Percentiles rank a stretch among this genome's conserved stretches.
phyloP scores from a whole-genome alignment of 1,140 invertebrate genomes.

The Microvelia longipes region DNA sequence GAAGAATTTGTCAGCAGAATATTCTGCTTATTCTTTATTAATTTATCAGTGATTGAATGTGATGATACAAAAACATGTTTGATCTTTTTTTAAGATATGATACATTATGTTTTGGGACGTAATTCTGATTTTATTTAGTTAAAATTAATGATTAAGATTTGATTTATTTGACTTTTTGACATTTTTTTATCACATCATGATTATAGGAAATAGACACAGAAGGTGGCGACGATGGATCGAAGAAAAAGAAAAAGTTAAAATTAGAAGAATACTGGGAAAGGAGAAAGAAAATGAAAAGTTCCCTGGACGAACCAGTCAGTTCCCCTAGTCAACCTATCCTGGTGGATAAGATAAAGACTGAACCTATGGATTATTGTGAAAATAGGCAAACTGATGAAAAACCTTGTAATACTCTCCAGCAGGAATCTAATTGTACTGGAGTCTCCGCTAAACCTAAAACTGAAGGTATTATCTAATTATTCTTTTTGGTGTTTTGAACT shows the following conservation, averaged over 20 bases:
- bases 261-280: slow-evolving; percentile 35
- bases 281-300: slow-evolving; percentile 24
- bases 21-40: too few species aligned
- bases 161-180: neutral
- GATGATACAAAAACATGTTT: neutral
- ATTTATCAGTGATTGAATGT: neutral
- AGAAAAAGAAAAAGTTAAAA: slow-evolving; percentile 33
- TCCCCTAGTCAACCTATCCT: neutral
- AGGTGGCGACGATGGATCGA: slow-evolving; percentile 11
- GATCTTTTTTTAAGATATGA: neutral
- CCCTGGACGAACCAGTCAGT: neutral
- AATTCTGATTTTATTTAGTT: neutral
- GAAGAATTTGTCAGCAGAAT: too few species aligned
- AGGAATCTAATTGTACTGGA: neutral
- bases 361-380: neutral
- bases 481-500: too few species aligned
- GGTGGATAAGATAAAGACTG: neutral
- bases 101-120: neutral
- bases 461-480: too few species aligned
- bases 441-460: neutral
- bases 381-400: neutral
- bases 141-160: neutral
- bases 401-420: neutral
- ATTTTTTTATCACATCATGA: neutral
- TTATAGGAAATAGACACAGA: neutral